Conservation (phyloP, 2,797 vertebrate genomes). For the Garrulus glandarius region DNA sequence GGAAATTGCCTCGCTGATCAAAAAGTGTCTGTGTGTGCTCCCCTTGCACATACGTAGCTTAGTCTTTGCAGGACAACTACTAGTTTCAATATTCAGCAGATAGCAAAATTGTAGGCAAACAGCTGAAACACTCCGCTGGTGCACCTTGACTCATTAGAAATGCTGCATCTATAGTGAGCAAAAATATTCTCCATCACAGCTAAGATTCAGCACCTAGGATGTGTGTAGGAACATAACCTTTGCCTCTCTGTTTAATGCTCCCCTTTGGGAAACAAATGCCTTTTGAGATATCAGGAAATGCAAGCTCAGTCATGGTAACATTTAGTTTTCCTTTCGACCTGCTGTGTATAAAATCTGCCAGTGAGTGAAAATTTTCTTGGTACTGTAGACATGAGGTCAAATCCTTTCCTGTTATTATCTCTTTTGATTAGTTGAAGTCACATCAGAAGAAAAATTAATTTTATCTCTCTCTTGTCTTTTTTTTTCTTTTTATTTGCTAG, state of each 20-base stretch:
- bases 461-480: not conserved
- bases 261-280: slow-evolving; percentile 3
- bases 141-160: slow-evolving; percentile 2
- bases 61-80: not conserved
- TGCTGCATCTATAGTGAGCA: not conserved
- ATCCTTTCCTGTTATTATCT: not conserved
- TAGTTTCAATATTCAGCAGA: not conserved
- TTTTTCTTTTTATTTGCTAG: not conserved
- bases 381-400: not conserved
- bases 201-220: not conserved
- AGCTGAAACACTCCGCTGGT: not conserved
- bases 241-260: not conserved
- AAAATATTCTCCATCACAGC: not conserved
- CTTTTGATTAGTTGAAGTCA: not conserved
- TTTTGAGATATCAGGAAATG: slow-evolving; percentile 4
- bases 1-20: slow-evolving; percentile 43
- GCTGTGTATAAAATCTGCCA: not conserved
- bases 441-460: not conserved
- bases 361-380: not conserved
- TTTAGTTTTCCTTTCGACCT: not conserved
- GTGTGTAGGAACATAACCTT: not conserved
- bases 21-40: slow-evolving; percentile 3
- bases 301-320: not conserved
- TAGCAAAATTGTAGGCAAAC: not conserved
- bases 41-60: not conserved